These are phyloP conservation scores for Pterocles burchelli DNA, from an alignment of 2,113 vertebrate species.

Conservation along the genomic window DNA sequence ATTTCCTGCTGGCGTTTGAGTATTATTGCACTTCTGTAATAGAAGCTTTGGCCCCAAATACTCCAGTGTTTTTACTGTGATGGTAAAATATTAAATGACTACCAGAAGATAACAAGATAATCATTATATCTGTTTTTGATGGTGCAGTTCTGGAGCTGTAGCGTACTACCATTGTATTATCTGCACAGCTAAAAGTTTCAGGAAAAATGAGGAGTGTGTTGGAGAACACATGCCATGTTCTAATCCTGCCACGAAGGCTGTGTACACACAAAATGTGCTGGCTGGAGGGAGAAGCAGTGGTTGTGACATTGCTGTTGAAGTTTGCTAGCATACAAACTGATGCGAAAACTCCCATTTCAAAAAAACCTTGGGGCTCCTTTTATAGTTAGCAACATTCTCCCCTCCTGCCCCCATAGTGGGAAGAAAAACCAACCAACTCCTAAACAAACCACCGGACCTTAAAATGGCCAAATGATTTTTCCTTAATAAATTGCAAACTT, in stretches of 20 bases:
- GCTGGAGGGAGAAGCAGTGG: background rate
- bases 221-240: fast-evolving
- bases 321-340: background rate
- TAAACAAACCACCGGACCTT: background rate
- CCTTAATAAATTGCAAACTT: background rate
- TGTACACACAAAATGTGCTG: fast-evolving
- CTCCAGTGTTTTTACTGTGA: background rate
- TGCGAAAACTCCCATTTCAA: background rate
- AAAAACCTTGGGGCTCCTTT: background rate
- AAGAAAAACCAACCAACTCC: background rate
- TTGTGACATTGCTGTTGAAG: background rate
- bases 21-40: background rate
- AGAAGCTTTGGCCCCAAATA: background rate
- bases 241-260: background rate
- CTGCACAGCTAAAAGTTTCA: background rate
- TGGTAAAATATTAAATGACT: constrained; percentile 31
- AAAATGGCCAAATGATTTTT: background rate
- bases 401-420: fast-evolving
- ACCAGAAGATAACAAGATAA: background rate
- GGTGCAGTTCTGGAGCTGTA: background rate
- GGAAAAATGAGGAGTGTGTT: background rate
- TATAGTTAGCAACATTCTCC: background rate
- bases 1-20: constrained; percentile 38
- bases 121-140: background rate
- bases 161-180: background rate